phyloP scores from a whole-genome alignment of 2,797 vertebrate species.

The Lepilemur septentrionalis region DNA sequence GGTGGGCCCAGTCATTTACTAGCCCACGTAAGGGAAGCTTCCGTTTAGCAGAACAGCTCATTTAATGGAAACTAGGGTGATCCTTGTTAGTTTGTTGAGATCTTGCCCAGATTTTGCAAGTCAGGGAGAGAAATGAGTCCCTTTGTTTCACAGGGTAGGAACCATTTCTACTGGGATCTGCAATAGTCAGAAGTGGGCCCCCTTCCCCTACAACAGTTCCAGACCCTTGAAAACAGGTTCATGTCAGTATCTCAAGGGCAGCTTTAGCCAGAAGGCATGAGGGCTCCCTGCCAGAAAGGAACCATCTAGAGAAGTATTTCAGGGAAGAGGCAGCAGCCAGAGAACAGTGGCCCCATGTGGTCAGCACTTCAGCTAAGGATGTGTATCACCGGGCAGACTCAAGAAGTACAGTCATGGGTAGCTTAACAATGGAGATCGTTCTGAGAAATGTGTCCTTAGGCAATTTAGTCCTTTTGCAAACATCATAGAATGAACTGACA shows the following conservation, averaged over 20 bases:
- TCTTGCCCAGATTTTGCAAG: not conserved
- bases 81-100: not conserved
- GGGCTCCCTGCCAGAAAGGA: not conserved
- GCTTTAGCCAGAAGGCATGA: not conserved
- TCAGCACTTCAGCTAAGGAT: not conserved
- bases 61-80: not conserved
- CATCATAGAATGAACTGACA: not conserved
- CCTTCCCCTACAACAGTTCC: not conserved
- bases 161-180: not conserved
- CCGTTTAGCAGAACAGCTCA: not conserved
- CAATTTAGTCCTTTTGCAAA: not conserved
- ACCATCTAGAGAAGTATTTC: not conserved
- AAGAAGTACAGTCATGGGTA: not conserved
- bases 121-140: not conserved
- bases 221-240: not conserved
- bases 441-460: not conserved
- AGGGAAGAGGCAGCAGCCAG: not conserved
- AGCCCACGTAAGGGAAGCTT: not conserved
- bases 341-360: not conserved
- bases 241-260: not conserved
- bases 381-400: rapidly evolving
- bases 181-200: not conserved
- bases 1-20: not conserved
- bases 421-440: not conserved
- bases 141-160: not conserved